Conservation (phyloP, 2,113 vertebrate genomes). For the Danio rerio region DNA sequence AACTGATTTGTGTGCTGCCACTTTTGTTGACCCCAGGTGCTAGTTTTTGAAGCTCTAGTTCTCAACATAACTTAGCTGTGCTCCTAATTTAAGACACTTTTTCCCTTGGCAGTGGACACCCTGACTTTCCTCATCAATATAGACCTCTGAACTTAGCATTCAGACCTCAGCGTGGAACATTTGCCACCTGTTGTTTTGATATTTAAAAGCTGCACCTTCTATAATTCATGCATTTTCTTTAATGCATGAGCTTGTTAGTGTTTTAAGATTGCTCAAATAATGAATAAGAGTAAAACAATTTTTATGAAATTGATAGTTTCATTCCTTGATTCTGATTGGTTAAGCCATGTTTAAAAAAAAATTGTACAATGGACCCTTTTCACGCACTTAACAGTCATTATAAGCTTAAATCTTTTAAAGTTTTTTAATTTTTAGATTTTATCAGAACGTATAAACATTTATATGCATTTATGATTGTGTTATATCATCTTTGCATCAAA, state of each 20-base stretch:
- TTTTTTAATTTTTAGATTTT: too few relatives aligned
- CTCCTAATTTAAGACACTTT: constrained; percentile 62
- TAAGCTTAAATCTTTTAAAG: too few relatives aligned
- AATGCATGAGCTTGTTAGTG: background rate
- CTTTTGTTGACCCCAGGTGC: constrained; percentile 69
- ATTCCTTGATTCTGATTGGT: too few relatives aligned
- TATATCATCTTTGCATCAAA: too few relatives aligned
- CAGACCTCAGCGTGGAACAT: constrained; percentile 11
- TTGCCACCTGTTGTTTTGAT: constrained; percentile 29
- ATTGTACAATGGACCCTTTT: too few relatives aligned
- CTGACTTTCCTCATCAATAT: constrained; percentile 5
- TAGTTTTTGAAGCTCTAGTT: constrained; percentile 72
- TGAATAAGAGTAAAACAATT: constrained; percentile 11
- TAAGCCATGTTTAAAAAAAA: too few relatives aligned
- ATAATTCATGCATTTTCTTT: background rate
- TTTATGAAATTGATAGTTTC: background rate
- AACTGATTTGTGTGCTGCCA: constrained; percentile 75
- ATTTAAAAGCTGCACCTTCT: background rate
- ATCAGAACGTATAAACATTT: too few relatives aligned
- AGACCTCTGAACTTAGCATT: constrained; percentile 10
- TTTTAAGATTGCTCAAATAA: constrained; percentile 23
- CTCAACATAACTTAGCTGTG: constrained; percentile 66
- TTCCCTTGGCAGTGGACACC: constrained; percentile 5
- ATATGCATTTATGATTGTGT: too few relatives aligned
- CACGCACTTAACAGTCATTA: too few relatives aligned